A percentile compares a stretch with the other conserved stretches of the same genome.
Evolutionary conservation across 2,113 vertebrate species (phyloP).

Genomic region (Prochilodus magdalenae): DNA sequence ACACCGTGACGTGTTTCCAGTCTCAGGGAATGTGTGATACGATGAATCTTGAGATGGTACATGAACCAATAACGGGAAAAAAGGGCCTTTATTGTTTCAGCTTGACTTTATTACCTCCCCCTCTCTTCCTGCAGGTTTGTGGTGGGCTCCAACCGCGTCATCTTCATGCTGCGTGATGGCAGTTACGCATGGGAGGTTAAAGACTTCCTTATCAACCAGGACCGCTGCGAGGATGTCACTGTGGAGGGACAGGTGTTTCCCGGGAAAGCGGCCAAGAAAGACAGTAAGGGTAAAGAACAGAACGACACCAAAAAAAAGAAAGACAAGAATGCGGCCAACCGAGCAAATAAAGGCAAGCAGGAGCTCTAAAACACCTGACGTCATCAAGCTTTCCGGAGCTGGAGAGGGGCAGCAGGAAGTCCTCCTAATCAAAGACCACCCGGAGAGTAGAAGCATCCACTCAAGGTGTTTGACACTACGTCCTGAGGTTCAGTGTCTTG

Average conservation of each 20-base stretch:
- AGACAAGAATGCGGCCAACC: conserved; percentile 81
- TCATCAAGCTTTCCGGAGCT: background rate
- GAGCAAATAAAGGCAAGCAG: conserved; percentile 72
- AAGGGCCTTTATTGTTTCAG: too few relatives aligned
- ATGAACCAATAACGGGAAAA: too few relatives aligned
- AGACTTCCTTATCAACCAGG: conserved; percentile 90
- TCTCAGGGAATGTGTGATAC: too few relatives aligned
- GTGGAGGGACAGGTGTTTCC: conserved; percentile 96
- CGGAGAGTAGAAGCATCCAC: background rate
- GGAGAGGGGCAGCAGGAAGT: background rate
- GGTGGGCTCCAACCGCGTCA: conserved; percentile 94
- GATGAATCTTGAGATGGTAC: background rate
- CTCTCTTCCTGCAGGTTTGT: conserved; percentile 84
- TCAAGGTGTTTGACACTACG: too few relatives aligned
- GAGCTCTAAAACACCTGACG: conserved; percentile 82
- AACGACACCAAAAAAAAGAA: conserved; percentile 81
- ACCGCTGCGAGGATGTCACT: conserved; percentile 91
- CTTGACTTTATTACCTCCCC: background rate
- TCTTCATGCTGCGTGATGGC: conserved; percentile 97
- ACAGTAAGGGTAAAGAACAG: conserved; percentile 67
- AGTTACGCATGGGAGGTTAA: conserved; percentile 96
- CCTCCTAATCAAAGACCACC: background rate
- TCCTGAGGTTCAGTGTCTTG: too few relatives aligned
- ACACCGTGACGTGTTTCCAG: too few relatives aligned
- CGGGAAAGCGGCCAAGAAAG: conserved; percentile 80